Evolutionary conservation across 2,888 invertebrate genomes (phyloP).

Genomic region (Zhuqinia jingwanae): DNA sequence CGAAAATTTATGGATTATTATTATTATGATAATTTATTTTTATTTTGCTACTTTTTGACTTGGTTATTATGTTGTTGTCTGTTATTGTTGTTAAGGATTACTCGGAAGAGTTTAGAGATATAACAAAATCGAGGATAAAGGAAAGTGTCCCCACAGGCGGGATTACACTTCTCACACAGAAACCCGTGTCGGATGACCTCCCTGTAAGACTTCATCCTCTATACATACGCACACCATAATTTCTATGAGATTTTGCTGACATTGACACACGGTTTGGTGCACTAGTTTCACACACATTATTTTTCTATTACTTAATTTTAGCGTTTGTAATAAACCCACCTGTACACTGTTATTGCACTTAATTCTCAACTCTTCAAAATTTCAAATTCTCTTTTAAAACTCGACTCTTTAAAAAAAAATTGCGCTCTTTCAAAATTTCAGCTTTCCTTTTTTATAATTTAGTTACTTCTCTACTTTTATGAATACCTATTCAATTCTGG

Average conservation of each 20-base stretch:
- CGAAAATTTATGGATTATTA: not conserved
- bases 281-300: not conserved
- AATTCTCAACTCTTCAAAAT: too few species aligned
- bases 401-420: too few species aligned
- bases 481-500: too few species aligned
- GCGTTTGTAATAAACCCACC: not conserved
- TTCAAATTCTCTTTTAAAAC: too few species aligned
- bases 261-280: too few species aligned
- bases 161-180: conserved; percentile 97
- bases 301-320: not conserved
- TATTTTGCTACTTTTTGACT: conserved; percentile 59
- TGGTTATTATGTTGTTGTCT: conserved; percentile 65
- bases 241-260: not conserved
- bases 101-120: conserved; percentile 98
- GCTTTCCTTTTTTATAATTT: too few species aligned
- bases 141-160: conserved; percentile 94
- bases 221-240: conserved; percentile 27
- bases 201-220: conserved; percentile 84
- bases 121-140: conserved; percentile 94
- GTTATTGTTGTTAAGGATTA: conserved; percentile 87
- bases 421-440: too few species aligned
- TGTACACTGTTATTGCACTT: too few species aligned
- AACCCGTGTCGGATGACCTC: conserved; percentile 96
- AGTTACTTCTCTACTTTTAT: too few species aligned
- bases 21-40: conserved; percentile 45